Conservation (phyloP, 2,797 vertebrate genomes). For the Amblyopsis hoosieri region DNA sequence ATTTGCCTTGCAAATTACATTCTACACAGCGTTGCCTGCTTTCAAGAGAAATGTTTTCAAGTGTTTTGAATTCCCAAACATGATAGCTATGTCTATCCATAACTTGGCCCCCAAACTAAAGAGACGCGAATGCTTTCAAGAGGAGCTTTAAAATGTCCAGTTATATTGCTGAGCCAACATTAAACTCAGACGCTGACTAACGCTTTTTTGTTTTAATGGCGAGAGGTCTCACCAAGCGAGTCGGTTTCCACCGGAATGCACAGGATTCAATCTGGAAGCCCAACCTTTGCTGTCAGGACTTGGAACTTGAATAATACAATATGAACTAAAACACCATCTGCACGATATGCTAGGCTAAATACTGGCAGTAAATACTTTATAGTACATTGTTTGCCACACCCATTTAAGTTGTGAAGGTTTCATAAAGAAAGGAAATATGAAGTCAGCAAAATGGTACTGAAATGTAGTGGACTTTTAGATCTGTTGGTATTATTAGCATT, state of each 20-base stretch:
- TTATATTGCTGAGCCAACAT: constrained; percentile 5
- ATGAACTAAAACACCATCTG: constrained; percentile 5
- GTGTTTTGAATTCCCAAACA: background rate
- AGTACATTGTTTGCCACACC: too few relatives aligned
- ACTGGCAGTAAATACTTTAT: background rate
- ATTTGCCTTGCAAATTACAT: background rate
- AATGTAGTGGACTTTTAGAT: too few relatives aligned
- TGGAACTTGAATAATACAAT: background rate
- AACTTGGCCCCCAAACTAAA: constrained; percentile 14
- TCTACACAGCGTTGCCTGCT: background rate
- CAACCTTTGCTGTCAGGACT: background rate
- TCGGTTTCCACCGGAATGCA: constrained; percentile 1
- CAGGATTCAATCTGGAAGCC: background rate
- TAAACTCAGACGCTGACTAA: constrained; percentile 15
- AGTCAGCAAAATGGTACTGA: too few relatives aligned
- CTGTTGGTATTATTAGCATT: too few relatives aligned
- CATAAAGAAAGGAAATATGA: too few relatives aligned
- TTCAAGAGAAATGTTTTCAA: background rate
- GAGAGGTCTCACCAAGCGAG: constrained; percentile 16
- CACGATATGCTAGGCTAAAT: background rate
- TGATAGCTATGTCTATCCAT: constrained; percentile 10
- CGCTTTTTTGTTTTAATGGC: constrained; percentile 10
- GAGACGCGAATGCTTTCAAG: constrained; percentile 11
- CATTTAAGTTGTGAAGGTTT: too few relatives aligned
- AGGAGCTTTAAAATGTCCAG: constrained; percentile 10